Evolutionary conservation across 1,140 invertebrate genomes (phyloP).

Genomic region (Drosophila insularis): DNA sequence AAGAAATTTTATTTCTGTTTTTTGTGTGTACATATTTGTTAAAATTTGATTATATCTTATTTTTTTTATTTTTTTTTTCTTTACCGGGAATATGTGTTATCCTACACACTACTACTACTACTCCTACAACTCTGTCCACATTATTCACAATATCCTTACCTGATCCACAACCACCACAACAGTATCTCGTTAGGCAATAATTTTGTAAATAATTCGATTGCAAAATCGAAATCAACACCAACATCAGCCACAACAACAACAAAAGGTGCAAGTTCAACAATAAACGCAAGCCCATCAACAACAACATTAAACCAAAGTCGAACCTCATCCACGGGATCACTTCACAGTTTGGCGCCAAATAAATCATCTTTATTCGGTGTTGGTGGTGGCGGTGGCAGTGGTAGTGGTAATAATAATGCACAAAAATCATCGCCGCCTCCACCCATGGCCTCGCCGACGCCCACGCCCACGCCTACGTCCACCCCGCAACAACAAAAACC

Average conservation of each 20-base stretch:
- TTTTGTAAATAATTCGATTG: constrained; percentile 81
- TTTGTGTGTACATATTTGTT: constrained; percentile 44
- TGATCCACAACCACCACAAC: constrained; percentile 39
- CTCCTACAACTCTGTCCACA: constrained; percentile 12
- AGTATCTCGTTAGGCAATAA: constrained; percentile 81
- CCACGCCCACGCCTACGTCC: constrained; percentile 19
- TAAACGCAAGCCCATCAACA: constrained; percentile 44
- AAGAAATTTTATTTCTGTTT: constrained; percentile 22
- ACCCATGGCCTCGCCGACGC: constrained; percentile 31
- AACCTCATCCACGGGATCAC: constrained; percentile 51
- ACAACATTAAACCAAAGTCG: constrained; percentile 40
- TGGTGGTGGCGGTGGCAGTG: constrained; percentile 19
- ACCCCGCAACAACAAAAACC: constrained; percentile 52
- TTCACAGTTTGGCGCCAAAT: constrained; percentile 70
- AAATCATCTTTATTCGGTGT: constrained; percentile 75
- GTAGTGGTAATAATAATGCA: constrained; percentile 41
- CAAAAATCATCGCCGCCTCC: constrained; percentile 37
- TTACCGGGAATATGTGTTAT: constrained; percentile 62
- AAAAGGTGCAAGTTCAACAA: constrained; percentile 26
- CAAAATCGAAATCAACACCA: constrained; percentile 37
- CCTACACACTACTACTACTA: constrained; percentile 22
- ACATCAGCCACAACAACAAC: constrained; percentile 41
- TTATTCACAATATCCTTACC: constrained; percentile 3
- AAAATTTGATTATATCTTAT: constrained; percentile 49
- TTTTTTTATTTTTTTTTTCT: constrained; percentile 68